Conservation (phyloP, 35 echinoderm and acorn worm genomes). For the Apostichopus parvimensis region DNA sequence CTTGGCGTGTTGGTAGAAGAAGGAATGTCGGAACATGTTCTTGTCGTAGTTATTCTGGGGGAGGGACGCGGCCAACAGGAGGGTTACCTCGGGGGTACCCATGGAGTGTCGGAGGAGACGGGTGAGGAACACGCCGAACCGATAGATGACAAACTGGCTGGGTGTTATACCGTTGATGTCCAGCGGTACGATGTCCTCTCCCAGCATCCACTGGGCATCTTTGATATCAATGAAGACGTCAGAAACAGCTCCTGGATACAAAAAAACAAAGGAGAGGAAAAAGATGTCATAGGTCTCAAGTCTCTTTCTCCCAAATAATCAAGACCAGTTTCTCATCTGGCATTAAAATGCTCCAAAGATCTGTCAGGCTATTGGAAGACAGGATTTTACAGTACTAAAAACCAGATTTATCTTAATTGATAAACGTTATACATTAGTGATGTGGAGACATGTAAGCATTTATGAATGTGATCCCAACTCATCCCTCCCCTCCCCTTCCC, state of each 20-base stretch:
- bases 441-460: no score
- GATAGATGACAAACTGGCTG: constrained; percentile 94
- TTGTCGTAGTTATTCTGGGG: constrained; percentile 90
- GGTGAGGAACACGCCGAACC: constrained; percentile 93
- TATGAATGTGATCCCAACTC: no score
- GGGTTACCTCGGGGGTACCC: constrained; percentile 79
- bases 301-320: no score
- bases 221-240: constrained; percentile 97
- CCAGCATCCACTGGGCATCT: constrained; percentile 94
- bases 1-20: constrained; percentile 97
- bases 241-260: constrained; percentile 66
- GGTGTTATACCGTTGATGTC: constrained; percentile 98
- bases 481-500: no score
- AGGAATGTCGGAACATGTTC: constrained; percentile 97
- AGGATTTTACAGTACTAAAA: no score
- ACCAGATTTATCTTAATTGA: no score
- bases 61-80: constrained; percentile 75
- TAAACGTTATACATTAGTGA: no score
- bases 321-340: no score
- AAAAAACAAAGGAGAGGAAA: neutral
- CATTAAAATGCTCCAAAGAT: no score
- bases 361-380: no score
- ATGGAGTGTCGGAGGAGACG: constrained; percentile 72
- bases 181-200: constrained; percentile 73
- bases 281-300: neutral